These are phyloP conservation scores for Callimorpha dominula DNA, from an alignment of 2,888 invertebrate species.

Conservation along the genomic window DNA sequence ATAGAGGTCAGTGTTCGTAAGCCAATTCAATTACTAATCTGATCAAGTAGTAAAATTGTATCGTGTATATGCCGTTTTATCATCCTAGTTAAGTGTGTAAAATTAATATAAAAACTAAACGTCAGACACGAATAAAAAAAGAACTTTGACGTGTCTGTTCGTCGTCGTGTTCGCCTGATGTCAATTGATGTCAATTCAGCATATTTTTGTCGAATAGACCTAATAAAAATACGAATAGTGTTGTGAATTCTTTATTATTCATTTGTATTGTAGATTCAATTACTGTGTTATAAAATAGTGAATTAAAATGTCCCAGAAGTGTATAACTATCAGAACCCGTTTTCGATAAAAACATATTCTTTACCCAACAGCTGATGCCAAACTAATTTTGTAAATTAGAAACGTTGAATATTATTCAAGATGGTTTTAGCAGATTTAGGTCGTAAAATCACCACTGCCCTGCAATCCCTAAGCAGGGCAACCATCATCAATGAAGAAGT, in stretches of 20 bases:
- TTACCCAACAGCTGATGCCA: conserved; percentile 59
- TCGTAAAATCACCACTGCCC: conserved; percentile 99
- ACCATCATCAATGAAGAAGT: conserved; percentile 99
- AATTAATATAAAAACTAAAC: conserved; percentile 26
- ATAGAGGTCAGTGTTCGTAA: no score
- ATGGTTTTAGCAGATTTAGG: conserved; percentile 99
- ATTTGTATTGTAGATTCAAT: conserved; percentile 19
- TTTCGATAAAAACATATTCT: conserved; percentile 39
- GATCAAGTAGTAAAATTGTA: no score
- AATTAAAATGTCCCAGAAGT: conserved; percentile 44
- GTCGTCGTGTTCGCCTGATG: conserved; percentile 71
- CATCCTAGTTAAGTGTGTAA: no score
- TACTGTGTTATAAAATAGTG: conserved; percentile 23
- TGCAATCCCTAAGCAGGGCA: conserved; percentile 98
- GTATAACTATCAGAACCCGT: conserved; percentile 25
- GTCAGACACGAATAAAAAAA: conserved; percentile 12
- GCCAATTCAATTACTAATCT: no score
- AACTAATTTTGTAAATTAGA: conserved; percentile 38
- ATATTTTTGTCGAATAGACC: conserved; percentile 35
- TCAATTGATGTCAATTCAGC: conserved; percentile 63
- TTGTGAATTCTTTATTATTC: conserved; percentile 36
- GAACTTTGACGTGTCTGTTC: conserved; percentile 61
- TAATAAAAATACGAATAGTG: conserved; percentile 29
- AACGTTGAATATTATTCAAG: conserved; percentile 67
- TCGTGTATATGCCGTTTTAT: background rate